Base-by-base conservation (phyloP, 2,113 vertebrate genomes). In the Thalassarche chlororhynchos region DNA sequence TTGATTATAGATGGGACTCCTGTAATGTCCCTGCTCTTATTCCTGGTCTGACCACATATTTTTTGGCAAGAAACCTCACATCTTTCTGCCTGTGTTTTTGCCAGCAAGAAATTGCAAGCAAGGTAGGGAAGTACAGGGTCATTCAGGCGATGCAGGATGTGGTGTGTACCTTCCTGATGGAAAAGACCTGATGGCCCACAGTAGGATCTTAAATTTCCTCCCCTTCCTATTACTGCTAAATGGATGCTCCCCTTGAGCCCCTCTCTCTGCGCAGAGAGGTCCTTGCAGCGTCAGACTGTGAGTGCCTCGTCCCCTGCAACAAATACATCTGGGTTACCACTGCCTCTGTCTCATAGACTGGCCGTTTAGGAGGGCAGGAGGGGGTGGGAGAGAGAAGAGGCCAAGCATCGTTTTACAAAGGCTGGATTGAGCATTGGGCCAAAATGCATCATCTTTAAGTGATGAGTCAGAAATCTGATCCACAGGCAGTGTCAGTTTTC, bases 401-500 rank as follows among this genome's bases (percentile, higher is more conserved):
- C 87, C 51, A 3, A 32, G 70, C 12, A 15, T 95, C 72, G 0
- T 54, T 89, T 95, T 90, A 77, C 95, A 75, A 9, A 57, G 69
- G 68, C 93, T 62, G 80, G 71, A 10, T 32, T 29, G 51, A 95
- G 76, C 76, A 0, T 1, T 21, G 66, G 84, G 71, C 58, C 26
- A 28, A 32, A 84, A 64, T 1, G 26, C 71, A 42, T 81, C 86
- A 75, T 94, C 86, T 92, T 93, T 91, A 87, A 95, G 65, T 40
- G 94, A 94, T 95, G 95, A 95, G 89, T 32, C 74, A 14, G 96
- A 80, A 94, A 94, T 57, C 5, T 8, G 54, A 97, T 38, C 96
- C 42, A 6, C 34, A 4, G 80, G 65, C 52, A 42, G 93, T 29
- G 49, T 95, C 84, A 5, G 31, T 54, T 87, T 76, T 38, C 94